These are phyloP conservation scores for Metellina segmentata DNA, from an alignment of 2,888 invertebrate species.

Conservation along the genomic window DNA sequence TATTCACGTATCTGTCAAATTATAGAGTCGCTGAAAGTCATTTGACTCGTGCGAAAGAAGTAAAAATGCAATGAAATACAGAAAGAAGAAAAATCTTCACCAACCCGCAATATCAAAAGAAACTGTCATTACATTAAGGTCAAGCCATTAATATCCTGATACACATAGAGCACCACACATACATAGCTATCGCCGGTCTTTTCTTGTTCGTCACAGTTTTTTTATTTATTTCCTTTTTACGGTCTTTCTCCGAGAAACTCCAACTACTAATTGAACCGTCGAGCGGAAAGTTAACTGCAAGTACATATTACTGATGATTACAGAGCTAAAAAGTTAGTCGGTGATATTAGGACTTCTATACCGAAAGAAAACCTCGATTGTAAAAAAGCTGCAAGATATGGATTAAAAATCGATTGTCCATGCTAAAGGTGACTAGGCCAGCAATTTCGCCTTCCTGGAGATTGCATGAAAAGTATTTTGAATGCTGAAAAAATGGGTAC, in stretches of 20 bases:
- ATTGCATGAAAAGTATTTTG: not conserved
- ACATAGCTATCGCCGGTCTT: slow-evolving; percentile 31
- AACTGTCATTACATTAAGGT: slow-evolving; percentile 57
- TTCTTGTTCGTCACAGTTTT: slow-evolving; percentile 29
- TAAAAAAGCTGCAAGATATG: not conserved
- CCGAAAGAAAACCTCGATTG: not conserved
- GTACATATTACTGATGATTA: slow-evolving; percentile 58
- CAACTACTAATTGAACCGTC: slow-evolving; percentile 51
- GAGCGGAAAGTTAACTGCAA: slow-evolving; percentile 9
- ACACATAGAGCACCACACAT: slow-evolving; percentile 18
- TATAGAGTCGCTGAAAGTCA: not conserved
- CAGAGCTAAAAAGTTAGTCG: slow-evolving; percentile 4
- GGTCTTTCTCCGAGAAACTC: slow-evolving; percentile 20
- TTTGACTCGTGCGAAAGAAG: not conserved
- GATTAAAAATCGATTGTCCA: not conserved
- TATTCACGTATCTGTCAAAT: not conserved
- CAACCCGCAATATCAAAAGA: slow-evolving; percentile 8
- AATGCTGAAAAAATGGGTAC: not conserved
- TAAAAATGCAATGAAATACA: not conserved
- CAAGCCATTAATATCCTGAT: slow-evolving; percentile 71
- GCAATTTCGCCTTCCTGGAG: not conserved
- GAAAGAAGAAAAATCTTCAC: slow-evolving; percentile 10
- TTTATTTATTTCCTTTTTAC: slow-evolving; percentile 20
- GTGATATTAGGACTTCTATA: not conserved
- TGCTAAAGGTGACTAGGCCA: not conserved